phyloP scores from a whole-genome alignment of 92 coral and sea anemone genomes.

The Porites lobata region DNA sequence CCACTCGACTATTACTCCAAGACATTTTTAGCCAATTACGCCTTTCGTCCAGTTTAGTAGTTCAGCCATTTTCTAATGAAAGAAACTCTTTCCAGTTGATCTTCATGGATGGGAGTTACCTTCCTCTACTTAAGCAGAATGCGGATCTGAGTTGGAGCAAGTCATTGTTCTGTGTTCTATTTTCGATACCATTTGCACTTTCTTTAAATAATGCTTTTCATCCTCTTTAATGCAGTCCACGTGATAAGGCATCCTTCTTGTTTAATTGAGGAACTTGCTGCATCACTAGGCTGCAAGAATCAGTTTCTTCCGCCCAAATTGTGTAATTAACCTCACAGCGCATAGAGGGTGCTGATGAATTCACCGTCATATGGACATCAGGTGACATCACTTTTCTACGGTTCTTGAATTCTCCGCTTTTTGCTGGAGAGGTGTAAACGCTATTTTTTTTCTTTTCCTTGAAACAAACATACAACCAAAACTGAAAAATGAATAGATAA shows the following conservation, averaged over 20 bases:
- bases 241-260: background rate
- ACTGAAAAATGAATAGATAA: no score
- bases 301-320: background rate
- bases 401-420: background rate
- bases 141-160: slow-evolving; percentile 19
- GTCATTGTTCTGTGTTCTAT: slow-evolving; percentile 29
- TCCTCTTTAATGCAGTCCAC: background rate
- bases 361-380: background rate
- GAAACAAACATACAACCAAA: background rate
- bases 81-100: background rate
- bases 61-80: background rate
- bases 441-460: no score
- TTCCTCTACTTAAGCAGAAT: slow-evolving; percentile 27
- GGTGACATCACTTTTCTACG: background rate
- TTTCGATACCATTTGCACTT: background rate
- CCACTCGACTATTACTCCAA: background rate
- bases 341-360: background rate
- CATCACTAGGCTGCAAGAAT: background rate
- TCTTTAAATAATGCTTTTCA: background rate
- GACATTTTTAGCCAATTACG: slow-evolving; percentile 43
- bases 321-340: background rate
- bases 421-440: background rate
- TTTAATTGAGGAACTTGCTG: background rate
- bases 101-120: slow-evolving; percentile 22
- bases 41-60: slow-evolving; percentile 31